Base-by-base conservation (phyloP, 2,888 invertebrate genomes). In the Sarcophaga carnaria region DNA sequence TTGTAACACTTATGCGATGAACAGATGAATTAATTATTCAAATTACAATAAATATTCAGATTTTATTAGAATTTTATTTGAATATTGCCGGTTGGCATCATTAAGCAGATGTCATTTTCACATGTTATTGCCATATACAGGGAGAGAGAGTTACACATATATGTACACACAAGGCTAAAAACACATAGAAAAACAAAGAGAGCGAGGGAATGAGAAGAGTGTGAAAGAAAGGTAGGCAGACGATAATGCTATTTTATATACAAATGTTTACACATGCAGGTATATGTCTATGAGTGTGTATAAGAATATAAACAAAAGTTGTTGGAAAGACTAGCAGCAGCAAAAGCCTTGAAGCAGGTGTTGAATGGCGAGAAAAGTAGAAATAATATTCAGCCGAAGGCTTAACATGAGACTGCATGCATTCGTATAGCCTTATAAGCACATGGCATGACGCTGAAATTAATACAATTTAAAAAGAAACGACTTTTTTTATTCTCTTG, bases 291-390 rank as follows among this genome's bases (percentile, higher is more conserved):
- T 27, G 59, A 5, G 27, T 17, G 27, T 25, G 4, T 25, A 25
- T 10, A 47, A 37, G 12, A 37, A 60, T 45, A 11, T 22, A 17
- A 20, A 22, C 37, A 49, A 47, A 69, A 22, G 37, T 37, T 14
- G 12, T 3, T 64, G 54, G 45, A 75, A 64, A 74, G 20, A 8
- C 2, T 17, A 54, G 54, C 54, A 17, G 54, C 17, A 14, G 54
- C 54, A 14, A 14, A 17, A 66, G 37, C 74, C 85, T 82, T 82
- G 74, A 77, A 77, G n/a, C 83, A 86, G 83, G 79, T 86, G 82
- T 75, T 66, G 71, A 75, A 54, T 78, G 27, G 64, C 59, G 22
- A 81, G 37, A 27, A 74, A 67, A 25, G 49, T 54, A 69, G 76
- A 67, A 59, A 64, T 3, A 25, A 17, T n/a, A 22, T 74, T 4